Base-by-base conservation (phyloP, 2,797 vertebrate genomes). In the Agapornis canus region DNA sequence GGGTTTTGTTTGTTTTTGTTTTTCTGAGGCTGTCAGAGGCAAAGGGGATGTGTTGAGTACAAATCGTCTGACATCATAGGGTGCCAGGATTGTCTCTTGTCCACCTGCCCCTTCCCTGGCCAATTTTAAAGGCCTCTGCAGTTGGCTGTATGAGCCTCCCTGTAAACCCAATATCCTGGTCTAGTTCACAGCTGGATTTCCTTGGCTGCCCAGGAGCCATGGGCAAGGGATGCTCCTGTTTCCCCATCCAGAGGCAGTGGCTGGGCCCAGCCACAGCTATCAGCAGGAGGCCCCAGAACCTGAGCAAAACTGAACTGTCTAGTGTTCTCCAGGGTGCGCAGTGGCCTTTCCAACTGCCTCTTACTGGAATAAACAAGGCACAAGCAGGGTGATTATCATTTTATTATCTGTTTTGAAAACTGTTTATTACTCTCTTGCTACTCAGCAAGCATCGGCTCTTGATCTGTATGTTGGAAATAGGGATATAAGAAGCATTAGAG, bases 311-410 rank as follows among this genome's bases (percentile, higher is more conserved):
- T 17, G 12, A 87, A 7, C 40, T 39, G 17, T n/a, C 43, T 43
- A 1, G 0, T 29, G 18, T 29, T 76, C 39, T 45, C 64, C 51
- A 54, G 40, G n/a, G 9, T 49, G 9, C 52, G 3, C 5, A 23
- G 17, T 25, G 61, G 22, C 31, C 87, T 63, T 86, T 69, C 27
- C 52, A 42, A 31, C 37, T 40, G 21, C 27, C 13, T 86, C 64
- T 43, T 56, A 32, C 39, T 85, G 32, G 35, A 59, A 18, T 45
- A 51, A 90, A 26, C 39, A 59, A 84, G 86, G 83, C 37, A 75
- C 21, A 63, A 86, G 29, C 47, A 39, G 35, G 47, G 59, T 92
- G 79, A 92, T 94, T 76, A 84, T 61, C 49, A 87, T 77, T 66
- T 22, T 15, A 15, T 56, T 77, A 5, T 42, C 47, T 82, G 75